A percentile compares a stretch with the other conserved stretches of the same genome.
These are phyloP conservation scores for Parambassis ranga DNA, from an alignment of 2,797 vertebrate species.

Conservation along the genomic window DNA sequence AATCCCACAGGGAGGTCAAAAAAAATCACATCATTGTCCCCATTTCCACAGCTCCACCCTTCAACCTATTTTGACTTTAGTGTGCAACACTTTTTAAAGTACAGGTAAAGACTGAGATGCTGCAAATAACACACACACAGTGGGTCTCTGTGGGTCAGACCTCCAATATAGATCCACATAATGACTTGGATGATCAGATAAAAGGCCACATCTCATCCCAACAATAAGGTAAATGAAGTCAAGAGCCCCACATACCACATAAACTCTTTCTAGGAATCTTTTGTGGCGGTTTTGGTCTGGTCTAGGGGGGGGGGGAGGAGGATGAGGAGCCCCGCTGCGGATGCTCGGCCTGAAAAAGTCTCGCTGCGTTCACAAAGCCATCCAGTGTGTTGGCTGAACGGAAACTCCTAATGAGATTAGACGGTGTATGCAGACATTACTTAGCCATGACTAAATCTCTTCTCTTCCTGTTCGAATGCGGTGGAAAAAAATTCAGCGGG, in stretches of 20 bases:
- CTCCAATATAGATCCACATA: neutral
- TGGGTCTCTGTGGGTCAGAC: neutral
- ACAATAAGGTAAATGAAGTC: neutral
- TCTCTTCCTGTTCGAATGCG: conserved; percentile 90
- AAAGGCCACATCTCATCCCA: neutral
- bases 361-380: conserved; percentile 85
- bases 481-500: conserved; percentile 92
- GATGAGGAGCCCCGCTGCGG: conserved; percentile 64
- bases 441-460: conserved; percentile 94
- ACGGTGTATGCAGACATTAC: conserved; percentile 94
- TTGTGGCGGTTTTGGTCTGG: conserved; percentile 61
- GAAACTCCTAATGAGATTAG: conserved; percentile 99
- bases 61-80: too few species aligned
- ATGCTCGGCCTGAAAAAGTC: conserved; percentile 61
- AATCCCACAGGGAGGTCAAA: conserved; percentile 54
- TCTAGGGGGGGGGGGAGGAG: too few species aligned
- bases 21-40: conserved; percentile 58
- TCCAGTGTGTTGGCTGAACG: conserved; percentile 90
- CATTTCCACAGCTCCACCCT: conserved; percentile 49
- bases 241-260: neutral
- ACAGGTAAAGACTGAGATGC: too few species aligned
- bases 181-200: too few species aligned
- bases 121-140: conserved; percentile 19
- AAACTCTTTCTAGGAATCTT: conserved; percentile 39
- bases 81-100: too few species aligned